phyloP scores from a whole-genome alignment of 1,140 invertebrate species.

The Ephestia elutella region DNA sequence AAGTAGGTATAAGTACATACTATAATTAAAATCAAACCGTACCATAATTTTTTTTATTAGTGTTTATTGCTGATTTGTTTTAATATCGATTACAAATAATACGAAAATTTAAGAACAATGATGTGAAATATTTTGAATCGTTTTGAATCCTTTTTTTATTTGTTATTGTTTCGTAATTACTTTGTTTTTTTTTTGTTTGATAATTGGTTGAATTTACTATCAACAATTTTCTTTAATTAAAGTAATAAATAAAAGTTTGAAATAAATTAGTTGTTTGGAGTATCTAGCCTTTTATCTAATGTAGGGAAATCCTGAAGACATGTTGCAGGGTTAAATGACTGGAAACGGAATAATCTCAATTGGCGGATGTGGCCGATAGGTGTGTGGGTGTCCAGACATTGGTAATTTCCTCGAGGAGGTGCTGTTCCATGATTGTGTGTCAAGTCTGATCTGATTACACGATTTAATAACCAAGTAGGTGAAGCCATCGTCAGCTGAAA shows the following conservation, averaged over 20 bases:
- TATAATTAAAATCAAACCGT: no score
- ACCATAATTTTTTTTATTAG: no score
- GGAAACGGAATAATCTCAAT: conserved; percentile 48
- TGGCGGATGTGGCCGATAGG: conserved; percentile 60
- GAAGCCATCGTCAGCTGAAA: conserved; percentile 56
- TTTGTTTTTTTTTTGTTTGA: background rate
- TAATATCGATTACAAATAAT: no score
- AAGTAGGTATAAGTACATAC: no score
- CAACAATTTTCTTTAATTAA: background rate
- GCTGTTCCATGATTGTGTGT: conserved; percentile 62
- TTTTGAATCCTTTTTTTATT: no score
- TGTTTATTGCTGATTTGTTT: no score
- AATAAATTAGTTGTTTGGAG: conserved; percentile 26
- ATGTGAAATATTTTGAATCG: no score
- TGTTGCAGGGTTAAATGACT: conserved; percentile 56
- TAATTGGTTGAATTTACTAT: background rate
- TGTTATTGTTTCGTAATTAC: background rate
- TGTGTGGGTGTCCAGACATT: conserved; percentile 60
- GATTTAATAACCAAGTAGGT: conserved; percentile 49
- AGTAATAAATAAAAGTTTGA: conserved; percentile 16
- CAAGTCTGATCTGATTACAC: conserved; percentile 55
- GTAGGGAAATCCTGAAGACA: conserved; percentile 51
- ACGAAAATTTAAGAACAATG: no score
- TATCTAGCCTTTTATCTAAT: conserved; percentile 22
- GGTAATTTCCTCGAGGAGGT: conserved; percentile 56